Evolutionary conservation across 2,797 vertebrate genomes (phyloP), one percentile per base, ranked within the genome.

Genomic region (Mormyrops attenuatus): DNA sequence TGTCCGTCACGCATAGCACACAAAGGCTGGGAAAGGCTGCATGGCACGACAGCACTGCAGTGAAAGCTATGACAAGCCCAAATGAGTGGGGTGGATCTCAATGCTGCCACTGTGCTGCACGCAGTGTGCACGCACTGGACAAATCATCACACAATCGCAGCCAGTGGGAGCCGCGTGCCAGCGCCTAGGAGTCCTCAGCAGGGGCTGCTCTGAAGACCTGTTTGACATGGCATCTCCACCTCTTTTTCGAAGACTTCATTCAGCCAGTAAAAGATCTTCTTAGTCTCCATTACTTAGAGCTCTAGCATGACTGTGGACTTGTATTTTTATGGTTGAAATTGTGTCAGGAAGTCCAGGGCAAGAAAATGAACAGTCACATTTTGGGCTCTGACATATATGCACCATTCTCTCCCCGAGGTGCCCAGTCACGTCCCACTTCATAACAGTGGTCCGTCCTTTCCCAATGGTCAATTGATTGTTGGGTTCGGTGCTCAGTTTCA

Each of bases 21-120:
- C 30, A 87, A 87, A 85, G 41, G 80, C 80, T 5, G 50, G 50
- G 22, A 85, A 85, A 53, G 50, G 30, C 50, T 38, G 50, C 9
- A n/a, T 55, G 22, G 85, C 49, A 50, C 1, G 17, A 57, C 69
- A 41, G 34, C 69, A 20, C 34, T 77, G 9, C 85, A 17, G 50
- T 15, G 50, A 41, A 22, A 85, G 44, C 20, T 47, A n/a, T 3
- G 47, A 50, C 1, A n/a, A 47, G 20, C 1, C 17, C 41, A 26
- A 26, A 9, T 4, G 80, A 85, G 44, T 85, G 44, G 80, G 80
- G 80, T 5, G 80, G 41, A n/a, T 8, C 2, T 85, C 44, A 85
- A 85, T 85, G 80, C n/a, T 3, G 41, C 44, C 80, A 85, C 80
- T 85, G 80, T 85, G n/a, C n/a, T 82, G 17, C 73, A 44, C 73